These are phyloP conservation scores for Malurus leucopterus DNA, from an alignment of 2,797 vertebrate genomes.

Conservation along the genomic window DNA sequence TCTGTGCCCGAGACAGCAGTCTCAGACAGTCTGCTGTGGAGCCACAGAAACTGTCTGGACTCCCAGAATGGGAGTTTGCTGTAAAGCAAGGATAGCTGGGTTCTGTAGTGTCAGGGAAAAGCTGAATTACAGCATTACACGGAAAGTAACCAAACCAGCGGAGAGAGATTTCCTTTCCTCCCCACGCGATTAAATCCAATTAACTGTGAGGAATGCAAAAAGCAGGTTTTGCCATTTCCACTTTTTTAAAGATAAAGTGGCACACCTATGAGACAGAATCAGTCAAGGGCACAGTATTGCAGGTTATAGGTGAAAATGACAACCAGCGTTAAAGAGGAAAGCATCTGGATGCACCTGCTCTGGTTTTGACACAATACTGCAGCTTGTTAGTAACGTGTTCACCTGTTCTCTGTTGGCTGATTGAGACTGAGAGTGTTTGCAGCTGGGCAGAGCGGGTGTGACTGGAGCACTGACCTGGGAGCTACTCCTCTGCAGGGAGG, in stretches of 20 bases:
- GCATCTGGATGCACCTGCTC: background rate
- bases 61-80: background rate
- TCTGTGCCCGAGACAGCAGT: conserved; percentile 21
- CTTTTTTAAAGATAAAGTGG: background rate
- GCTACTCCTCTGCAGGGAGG: background rate
- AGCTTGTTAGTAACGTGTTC: background rate
- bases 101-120: background rate
- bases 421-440: background rate
- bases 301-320: background rate
- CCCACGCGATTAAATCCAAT: conserved; percentile 25
- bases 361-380: background rate
- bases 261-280: background rate
- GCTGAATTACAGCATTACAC: background rate
- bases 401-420: background rate
- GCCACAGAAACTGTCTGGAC: conserved; percentile 6
- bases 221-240: background rate
- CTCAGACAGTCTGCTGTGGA: conserved; percentile 40
- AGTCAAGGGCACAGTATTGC: background rate
- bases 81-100: background rate
- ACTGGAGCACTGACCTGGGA: background rate
- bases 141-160: background rate
- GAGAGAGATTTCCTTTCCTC: background rate
- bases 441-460: background rate
- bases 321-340: background rate
- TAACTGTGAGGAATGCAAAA: conserved; percentile 27